Evolutionary conservation across 2,888 invertebrate genomes (phyloP), one percentile per base, ranked within the genome.

Genomic region (Scaptomyza caliginosa): DNA sequence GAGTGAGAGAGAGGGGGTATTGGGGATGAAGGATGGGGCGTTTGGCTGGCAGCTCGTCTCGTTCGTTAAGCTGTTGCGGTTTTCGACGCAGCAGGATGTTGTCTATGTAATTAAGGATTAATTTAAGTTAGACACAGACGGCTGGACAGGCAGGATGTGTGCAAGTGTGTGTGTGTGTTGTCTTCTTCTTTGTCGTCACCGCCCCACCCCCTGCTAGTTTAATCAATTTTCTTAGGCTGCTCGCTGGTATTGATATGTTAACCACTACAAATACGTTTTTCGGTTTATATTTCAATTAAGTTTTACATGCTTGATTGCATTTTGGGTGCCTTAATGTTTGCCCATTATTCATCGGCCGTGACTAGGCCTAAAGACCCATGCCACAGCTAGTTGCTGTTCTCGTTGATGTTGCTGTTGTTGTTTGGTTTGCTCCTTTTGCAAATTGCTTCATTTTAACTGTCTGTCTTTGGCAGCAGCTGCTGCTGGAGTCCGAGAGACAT

Each of bases 51-150:
- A 77, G 77, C 84, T 79, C 86, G 89, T 86, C 86, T 88, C 84
- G 89, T 89, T 89, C 89, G 89, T 89, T 89, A 89, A 89, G 88
- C 74, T 71, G 68, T 56, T 77, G 77, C 71, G 82, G 76, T 77
- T 83, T 74, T 51, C 69, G 71, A 67, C 89, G 72, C 89, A 89
- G 89, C 89, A 88, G 89, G 89, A 89, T 85, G 86, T 89, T 89
- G 89, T 89, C 89, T 84, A 78, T 84, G 90, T 89, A 89, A 89
- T 89, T 89, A 89, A 89, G 89, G 89, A 89, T 89, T 89, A 89
- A 88, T 89, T 89, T 89, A 84, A 81, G 74, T 82, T 82, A 82
- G 78, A 80, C 70, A 72, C 78, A 74, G 70, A 63, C 46, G 38
- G 34, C 21, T 55, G 56, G 56, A 60, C 66, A 19, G 58, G 24